These are phyloP conservation scores for Artibeus jamaicensis DNA, from an alignment of 2,797 vertebrate species.

Conservation along the genomic window DNA sequence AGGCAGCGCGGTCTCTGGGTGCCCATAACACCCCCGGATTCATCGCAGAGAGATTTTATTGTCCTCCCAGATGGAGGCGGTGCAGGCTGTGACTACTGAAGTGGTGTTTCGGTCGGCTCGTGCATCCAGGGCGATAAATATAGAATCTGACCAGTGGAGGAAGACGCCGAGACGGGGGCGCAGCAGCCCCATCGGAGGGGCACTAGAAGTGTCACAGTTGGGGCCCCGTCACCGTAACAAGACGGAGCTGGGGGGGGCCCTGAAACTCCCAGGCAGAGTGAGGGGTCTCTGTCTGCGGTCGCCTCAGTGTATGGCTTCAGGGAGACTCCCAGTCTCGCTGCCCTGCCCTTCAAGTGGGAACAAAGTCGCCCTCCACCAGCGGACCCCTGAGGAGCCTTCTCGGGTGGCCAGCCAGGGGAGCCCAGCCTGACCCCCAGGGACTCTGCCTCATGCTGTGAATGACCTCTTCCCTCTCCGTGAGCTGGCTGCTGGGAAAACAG, in stretches of 20 bases:
- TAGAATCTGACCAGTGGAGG: background rate
- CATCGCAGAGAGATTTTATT: background rate
- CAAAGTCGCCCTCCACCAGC: no score
- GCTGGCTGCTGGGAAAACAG: background rate
- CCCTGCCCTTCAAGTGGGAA: background rate
- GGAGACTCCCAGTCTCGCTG: background rate
- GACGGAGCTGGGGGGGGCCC: background rate
- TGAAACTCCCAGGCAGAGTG: background rate
- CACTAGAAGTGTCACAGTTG: fast-evolving
- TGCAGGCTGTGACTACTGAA: conserved; percentile 21
- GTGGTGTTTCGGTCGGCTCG: background rate
- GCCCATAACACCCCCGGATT: background rate
- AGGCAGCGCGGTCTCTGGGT: background rate
- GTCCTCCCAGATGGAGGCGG: conserved; percentile 15
- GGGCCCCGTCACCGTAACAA: background rate
- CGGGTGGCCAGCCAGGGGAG: fast-evolving
- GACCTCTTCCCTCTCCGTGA: no score
- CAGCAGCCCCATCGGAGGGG: background rate
- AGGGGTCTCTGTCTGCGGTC: fast-evolving
- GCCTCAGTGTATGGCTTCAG: background rate
- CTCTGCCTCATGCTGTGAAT: fast-evolving
- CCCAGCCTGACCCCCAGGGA: fast-evolving
- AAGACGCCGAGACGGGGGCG: background rate
- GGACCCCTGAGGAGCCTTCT: no score
- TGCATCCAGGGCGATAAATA: background rate